Evolutionary conservation across 2,113 vertebrate species (phyloP).

Genomic region (Promerops cafer): DNA sequence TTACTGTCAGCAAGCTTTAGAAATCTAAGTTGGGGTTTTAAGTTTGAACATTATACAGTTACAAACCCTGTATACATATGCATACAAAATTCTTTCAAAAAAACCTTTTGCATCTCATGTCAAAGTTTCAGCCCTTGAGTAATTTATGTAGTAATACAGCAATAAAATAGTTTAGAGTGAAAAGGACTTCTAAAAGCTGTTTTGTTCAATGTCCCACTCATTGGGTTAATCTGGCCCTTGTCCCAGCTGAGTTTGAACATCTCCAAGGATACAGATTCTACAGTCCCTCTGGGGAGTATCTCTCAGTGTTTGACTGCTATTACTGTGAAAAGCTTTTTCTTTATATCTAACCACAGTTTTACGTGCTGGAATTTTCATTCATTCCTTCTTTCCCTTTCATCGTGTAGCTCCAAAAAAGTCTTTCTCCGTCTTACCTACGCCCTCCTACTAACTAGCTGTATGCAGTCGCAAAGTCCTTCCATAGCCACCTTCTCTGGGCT

Average conservation of each 20-base stretch:
- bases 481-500: neutral
- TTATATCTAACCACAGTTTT: neutral
- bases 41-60: neutral
- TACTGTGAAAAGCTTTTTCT: neutral
- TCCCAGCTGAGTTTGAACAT: neutral
- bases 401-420: neutral
- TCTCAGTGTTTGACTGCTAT: neutral
- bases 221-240: neutral
- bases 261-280: neutral
- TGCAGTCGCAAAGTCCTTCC: neutral
- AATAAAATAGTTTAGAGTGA: neutral
- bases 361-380: neutral
- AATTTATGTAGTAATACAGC: neutral
- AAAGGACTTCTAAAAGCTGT: neutral
- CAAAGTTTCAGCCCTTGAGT: neutral
- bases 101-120: neutral
- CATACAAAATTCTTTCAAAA: neutral
- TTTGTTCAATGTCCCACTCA: neutral
- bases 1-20: neutral
- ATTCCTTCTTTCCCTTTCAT: neutral
- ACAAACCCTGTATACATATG: neutral
- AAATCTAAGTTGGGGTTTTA: neutral
- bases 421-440: neutral
- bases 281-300: neutral
- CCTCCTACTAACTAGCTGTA: neutral